Percentiles rank a stretch among this genome's conserved stretches.
Evolutionary conservation across 2,888 invertebrate genomes (phyloP).

Genomic region (Tetramorium bicarinatum): DNA sequence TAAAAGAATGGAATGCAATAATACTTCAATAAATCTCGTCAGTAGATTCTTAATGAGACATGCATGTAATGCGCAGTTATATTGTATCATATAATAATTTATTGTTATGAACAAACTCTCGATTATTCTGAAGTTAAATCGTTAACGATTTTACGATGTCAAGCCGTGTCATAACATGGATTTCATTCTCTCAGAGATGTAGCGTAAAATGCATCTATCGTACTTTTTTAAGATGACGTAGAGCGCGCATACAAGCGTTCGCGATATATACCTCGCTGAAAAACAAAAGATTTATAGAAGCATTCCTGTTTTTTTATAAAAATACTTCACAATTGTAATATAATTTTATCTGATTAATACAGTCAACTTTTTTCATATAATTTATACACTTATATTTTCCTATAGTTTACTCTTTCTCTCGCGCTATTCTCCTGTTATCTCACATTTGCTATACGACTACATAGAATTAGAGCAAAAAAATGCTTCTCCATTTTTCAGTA

Average conservation of each 20-base stretch:
- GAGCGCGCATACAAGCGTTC: neutral
- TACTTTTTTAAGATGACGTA: neutral
- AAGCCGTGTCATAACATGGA: neutral
- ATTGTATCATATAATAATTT: conserved; percentile 4
- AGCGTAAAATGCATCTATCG: conserved; percentile 1
- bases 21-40: neutral
- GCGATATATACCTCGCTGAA: neutral
- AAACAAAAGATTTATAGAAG: neutral
- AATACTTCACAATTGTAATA: neutral
- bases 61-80: neutral
- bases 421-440: neutral
- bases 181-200: neutral
- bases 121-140: conserved; percentile 26
- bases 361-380: neutral
- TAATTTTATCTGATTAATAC: neutral
- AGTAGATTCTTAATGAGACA: conserved; percentile 2
- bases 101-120: neutral
- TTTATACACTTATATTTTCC: neutral
- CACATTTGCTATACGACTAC: neutral
- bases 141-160: conserved; percentile 34
- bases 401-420: neutral
- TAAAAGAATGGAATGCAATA: neutral
- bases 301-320: neutral
- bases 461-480: neutral
- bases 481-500: neutral